Evolutionary conservation across 2,888 invertebrate genomes (phyloP).

Genomic region (Platycnemis pennipes): DNA sequence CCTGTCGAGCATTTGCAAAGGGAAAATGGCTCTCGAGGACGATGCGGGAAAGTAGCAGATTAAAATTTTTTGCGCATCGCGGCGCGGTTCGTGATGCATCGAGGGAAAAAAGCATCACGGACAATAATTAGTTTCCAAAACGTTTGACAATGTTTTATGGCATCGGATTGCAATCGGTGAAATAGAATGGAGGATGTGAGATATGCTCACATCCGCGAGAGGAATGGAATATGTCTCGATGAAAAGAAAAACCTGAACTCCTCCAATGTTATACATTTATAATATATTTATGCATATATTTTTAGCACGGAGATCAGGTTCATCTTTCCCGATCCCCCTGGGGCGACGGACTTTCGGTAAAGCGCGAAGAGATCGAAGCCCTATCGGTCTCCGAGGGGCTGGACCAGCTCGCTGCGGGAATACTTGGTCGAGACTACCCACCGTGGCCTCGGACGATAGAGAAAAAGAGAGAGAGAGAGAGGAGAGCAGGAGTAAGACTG

Average conservation of each 20-base stretch:
- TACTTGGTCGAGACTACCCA: not conserved
- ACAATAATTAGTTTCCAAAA: not conserved
- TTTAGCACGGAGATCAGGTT: not conserved
- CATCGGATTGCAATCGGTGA: not conserved
- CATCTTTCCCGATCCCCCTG: not conserved
- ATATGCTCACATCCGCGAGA: too few relatives aligned
- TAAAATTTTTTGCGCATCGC: not conserved
- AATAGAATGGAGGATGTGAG: not conserved
- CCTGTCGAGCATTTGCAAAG: not conserved
- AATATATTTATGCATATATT: not conserved
- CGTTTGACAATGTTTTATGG: not conserved
- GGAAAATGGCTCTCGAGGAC: constrained; percentile 3
- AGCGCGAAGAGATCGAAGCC: constrained; percentile 41
- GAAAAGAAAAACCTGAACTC: not conserved
- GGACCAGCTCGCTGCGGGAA: constrained; percentile 31
- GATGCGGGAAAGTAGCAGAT: not conserved
- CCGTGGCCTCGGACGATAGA: not conserved
- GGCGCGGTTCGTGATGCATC: not conserved
- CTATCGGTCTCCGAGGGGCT: constrained; percentile 58
- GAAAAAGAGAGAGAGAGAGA: too few relatives aligned
- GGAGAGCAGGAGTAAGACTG: too few relatives aligned
- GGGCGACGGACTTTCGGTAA: not conserved
- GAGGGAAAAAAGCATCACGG: not conserved
- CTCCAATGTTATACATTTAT: too few relatives aligned
- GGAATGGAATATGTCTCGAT: not conserved